Base-by-base conservation (phyloP, 2,113 vertebrate genomes). In the Trematocara unimaculatum region DNA sequence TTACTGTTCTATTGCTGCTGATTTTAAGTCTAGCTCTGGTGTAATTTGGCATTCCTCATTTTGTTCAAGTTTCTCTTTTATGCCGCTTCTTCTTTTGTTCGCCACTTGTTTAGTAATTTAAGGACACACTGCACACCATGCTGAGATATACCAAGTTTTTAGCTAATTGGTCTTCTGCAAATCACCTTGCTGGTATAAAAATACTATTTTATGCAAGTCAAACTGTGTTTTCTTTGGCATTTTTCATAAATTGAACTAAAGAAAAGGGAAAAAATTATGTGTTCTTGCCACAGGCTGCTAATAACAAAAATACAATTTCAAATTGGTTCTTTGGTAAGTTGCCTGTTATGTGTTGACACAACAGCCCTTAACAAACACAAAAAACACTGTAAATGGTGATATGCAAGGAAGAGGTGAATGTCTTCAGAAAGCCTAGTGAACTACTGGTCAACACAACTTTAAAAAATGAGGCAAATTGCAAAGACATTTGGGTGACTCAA, bases 171-270 rank as follows among this genome's bases (percentile, higher is more conserved):
- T 40, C 35, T 67, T 14, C 35, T 67, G 35, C 62, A 67, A 67
- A 67, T 67, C n/a, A 67, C 35, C 62, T 67, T 67, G 35, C 35
- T 67, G 35, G 62, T 8, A 67, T 40, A 67, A 67, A 40, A 67
- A 23, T 40, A 40, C 18, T 67, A 67, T 67, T 67, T 0, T 20
- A 20, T 67, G 35, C 4, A 20, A 20, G 4, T 67, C 35, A 67
- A 67, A 67, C 35, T 67, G 62, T 40, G 35, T 67, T 40, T 20
- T 40, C n/a, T 67, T 67, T 67, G n/a, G 62, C 62, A 67, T 67
- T 40, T 67, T 40, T 67, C 4, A 67, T 40, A 23, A 13, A 23
- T 67, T 67, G 35, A 67, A 1, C 0, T 23, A 67, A 40, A 40
- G 62, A 67, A 67, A 67, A 2, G 18, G 35, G 35, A 40, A 40